phyloP scores from a whole-genome alignment of 1,140 invertebrate species.

The Ceratosolen solmsi region DNA sequence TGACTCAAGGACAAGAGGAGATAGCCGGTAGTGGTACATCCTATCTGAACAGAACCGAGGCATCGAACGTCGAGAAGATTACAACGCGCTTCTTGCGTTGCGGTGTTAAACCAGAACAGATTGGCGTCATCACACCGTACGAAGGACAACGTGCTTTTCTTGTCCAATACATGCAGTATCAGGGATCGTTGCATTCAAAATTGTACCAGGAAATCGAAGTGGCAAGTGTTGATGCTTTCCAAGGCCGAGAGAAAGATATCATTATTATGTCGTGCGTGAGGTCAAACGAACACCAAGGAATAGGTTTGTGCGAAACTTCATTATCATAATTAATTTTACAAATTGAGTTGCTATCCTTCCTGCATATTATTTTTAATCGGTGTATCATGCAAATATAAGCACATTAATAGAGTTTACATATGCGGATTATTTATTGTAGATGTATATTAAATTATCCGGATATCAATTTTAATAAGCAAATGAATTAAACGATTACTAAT shows the following conservation, averaged over 20 bases:
- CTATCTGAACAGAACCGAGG: conserved; percentile 98
- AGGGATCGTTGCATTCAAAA: conserved; percentile 96
- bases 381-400: too few species aligned
- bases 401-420: too few species aligned
- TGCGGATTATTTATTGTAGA: neutral
- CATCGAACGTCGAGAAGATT: conserved; percentile 98
- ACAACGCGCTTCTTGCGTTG: conserved; percentile 94
- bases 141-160: conserved; percentile 99
- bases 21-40: conserved; percentile 98
- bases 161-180: conserved; percentile 99
- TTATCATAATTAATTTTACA: too few species aligned
- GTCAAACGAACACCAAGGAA: conserved; percentile 92
- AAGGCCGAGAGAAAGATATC: conserved; percentile 98
- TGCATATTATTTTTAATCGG: too few species aligned
- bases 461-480: too few species aligned
- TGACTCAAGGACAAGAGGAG: conserved; percentile 98
- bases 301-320: too few species aligned
- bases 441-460: too few species aligned
- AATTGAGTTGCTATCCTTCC: too few species aligned
- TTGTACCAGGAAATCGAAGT: conserved; percentile 99
- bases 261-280: conserved; percentile 99
- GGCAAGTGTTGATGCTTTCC: conserved; percentile 99
- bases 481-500: neutral
- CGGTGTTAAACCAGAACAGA: conserved; percentile 97
- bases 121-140: conserved; percentile 99